phyloP scores from a whole-genome alignment of 1,140 invertebrate species.

The Eriosoma lanigerum region DNA sequence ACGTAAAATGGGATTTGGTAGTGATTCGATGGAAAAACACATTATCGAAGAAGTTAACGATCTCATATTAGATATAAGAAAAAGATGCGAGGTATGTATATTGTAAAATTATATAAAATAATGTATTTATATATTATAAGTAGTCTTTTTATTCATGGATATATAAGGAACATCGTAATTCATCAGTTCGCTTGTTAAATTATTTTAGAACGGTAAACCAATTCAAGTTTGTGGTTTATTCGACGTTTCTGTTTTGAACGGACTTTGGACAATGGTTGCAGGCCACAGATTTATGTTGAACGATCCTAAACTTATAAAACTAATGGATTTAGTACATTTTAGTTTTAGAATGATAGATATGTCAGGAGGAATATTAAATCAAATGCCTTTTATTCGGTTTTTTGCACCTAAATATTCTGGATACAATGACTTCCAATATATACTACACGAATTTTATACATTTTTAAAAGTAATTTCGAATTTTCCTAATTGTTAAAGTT shows the following conservation, averaged over 20 bases:
- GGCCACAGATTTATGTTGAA: conserved; percentile 61
- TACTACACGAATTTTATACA: conserved; percentile 59
- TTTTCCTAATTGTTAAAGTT: neutral
- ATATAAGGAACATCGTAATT: no score
- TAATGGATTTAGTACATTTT: conserved; percentile 63
- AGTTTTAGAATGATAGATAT: conserved; percentile 66
- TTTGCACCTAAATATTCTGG: conserved; percentile 64
- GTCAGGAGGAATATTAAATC: conserved; percentile 68
- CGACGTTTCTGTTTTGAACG: conserved; percentile 68
- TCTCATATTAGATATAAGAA: conserved; percentile 59
- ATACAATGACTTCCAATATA: conserved; percentile 61
- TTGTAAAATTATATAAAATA: neutral
- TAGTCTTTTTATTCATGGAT: no score
- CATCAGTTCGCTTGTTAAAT: neutral
- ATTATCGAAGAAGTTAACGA: conserved; percentile 65
- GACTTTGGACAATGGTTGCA: conserved; percentile 72
- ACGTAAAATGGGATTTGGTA: conserved; percentile 66
- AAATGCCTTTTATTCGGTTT: conserved; percentile 67
- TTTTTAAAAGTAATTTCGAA: conserved; percentile 58
- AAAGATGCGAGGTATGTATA: conserved; percentile 51
- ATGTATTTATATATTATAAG: neutral
- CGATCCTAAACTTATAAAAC: conserved; percentile 60
- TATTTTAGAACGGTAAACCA: conserved; percentile 51
- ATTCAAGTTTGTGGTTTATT: conserved; percentile 58
- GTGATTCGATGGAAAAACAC: conserved; percentile 63